Evolutionary conservation across 2,888 invertebrate species (phyloP).

Genomic region (Clunio marinus): DNA sequence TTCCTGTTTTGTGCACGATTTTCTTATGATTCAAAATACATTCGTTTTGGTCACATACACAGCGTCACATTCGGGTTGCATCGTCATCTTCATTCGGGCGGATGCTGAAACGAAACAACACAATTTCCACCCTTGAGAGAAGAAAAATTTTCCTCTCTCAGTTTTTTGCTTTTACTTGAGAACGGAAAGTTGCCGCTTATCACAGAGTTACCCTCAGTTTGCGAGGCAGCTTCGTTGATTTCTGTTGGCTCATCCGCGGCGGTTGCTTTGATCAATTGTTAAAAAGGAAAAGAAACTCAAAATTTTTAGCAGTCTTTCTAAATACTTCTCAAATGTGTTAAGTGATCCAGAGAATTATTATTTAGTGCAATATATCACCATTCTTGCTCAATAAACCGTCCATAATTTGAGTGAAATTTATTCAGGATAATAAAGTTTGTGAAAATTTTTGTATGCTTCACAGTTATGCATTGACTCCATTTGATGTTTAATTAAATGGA

Average conservation of each 20-base stretch:
- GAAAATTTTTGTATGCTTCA: not conserved
- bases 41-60: not conserved
- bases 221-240: conserved; percentile 31
- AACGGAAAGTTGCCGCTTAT: not conserved
- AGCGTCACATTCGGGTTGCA: not conserved
- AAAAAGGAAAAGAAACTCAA: not conserved
- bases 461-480: not conserved
- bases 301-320: not conserved
- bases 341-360: not conserved
- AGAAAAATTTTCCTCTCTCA: conserved; percentile 25
- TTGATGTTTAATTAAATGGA: not conserved
- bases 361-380: not conserved
- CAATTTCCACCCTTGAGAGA: not conserved
- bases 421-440: conserved; percentile 6
- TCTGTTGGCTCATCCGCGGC: not conserved
- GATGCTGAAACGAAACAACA: conserved; percentile 13
- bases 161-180: not conserved
- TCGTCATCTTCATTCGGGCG: not conserved
- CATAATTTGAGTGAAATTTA: not conserved
- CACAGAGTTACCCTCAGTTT: conserved; percentile 20
- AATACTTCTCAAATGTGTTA: not conserved
- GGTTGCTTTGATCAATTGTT: not conserved
- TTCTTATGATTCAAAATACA: no score
- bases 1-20: not conserved
- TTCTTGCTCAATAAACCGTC: conserved; percentile 12